Percentiles rank a stretch among this genome's conserved stretches.
Conservation (phyloP, 1,140 invertebrate genomes). For the Archivesica marissinica region DNA sequence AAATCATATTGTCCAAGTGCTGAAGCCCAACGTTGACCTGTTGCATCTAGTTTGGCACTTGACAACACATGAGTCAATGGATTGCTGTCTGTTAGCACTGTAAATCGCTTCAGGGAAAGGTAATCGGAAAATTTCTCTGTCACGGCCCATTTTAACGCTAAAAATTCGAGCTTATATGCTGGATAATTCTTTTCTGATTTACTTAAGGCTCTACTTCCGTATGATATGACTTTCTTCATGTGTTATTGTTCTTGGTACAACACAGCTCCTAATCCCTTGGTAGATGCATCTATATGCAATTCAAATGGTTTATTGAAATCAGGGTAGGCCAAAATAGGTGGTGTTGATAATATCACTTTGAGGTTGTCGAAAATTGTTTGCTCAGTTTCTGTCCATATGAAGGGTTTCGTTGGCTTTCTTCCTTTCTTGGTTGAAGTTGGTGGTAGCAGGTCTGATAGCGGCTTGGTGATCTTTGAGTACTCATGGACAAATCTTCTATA, state of each 20-base stretch:
- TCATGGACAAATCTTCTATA: slow-evolving; percentile 13
- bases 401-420: not conserved
- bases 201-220: not conserved
- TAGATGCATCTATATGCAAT: not conserved
- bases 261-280: not conserved
- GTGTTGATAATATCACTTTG: not conserved
- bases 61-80: too few species aligned
- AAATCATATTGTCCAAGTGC: too few species aligned
- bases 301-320: not conserved
- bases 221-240: not conserved
- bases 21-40: too few species aligned
- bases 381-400: not conserved
- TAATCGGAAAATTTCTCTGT: too few species aligned
- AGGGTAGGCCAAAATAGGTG: not conserved
- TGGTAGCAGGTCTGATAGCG: not conserved
- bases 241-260: not conserved
- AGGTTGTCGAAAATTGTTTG: not conserved
- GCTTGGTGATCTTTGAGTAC: not conserved
- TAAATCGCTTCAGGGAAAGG: too few species aligned
- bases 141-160: too few species aligned
- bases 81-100: too few species aligned
- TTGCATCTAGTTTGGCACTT: too few species aligned
- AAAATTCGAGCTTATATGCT: too few species aligned
- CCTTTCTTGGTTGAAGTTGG: slow-evolving; percentile 6
- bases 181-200: too few species aligned